Base-by-base conservation (phyloP, 2,797 vertebrate genomes). In the Manis pentadactyla region DNA sequence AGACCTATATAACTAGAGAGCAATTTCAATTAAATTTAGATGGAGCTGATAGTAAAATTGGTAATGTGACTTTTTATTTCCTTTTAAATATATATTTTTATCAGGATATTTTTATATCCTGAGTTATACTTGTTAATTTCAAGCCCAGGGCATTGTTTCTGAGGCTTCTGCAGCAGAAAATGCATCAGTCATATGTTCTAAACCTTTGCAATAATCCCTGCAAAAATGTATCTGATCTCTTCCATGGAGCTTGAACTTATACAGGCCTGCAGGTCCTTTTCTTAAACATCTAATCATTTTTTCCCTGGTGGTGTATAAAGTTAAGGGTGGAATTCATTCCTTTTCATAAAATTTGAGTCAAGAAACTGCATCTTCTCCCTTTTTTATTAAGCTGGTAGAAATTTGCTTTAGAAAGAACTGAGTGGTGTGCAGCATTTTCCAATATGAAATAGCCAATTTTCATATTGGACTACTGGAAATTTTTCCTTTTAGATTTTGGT, bases 1-100 rank as follows among this genome's bases (percentile, higher is more conserved):
- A 34, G 37, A 4, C 5, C 5, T 14, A 5, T 4, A 7, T 14
- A 11, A 42, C 14, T 17, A 3, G 69, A 12, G 0, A 3, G 11
- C 11, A 39, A 5, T 34, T n/a, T 53, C 61, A 75, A 23, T 77
- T 29, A 69, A 51, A 61, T 59, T 37, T 53, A 25, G 4, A n/a
- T 7, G 21, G 17, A 37, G 25, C 25, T 73, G 7, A 51, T 19
- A 49, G 34, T 42, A 37, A 88, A 77, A 68, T n/a, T 42, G 57
- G 0, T 53, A n/a, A 29, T 61, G 59, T 82, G 9, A 91, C n/a
- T 75, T 90, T 81, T 55, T 23, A 4, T 53, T 93, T 74, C n/a
- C 6, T 81, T 51, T 74, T n/a, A 75, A 69, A 53, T 63, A 46
- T 15, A 66, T 51, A 92, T 11, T 18, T 55, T 74, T 46, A 39